Percentiles rank a stretch among this genome's conserved stretches.
phyloP scores from a whole-genome alignment of 2,113 vertebrate species.

The Syrmaticus mikado region DNA sequence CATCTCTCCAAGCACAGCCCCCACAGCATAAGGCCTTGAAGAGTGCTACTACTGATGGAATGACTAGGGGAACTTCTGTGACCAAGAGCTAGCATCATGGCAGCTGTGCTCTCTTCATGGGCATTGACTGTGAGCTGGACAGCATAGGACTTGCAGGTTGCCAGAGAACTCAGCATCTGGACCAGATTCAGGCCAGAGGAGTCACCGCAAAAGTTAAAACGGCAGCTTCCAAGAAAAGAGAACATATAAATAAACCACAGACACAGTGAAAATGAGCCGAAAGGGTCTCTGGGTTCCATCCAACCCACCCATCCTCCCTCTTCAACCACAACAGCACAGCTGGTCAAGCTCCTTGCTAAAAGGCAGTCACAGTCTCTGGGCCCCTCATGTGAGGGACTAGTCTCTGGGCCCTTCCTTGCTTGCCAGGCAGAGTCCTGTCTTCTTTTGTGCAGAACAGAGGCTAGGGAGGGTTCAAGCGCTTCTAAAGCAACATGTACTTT shows the following conservation, averaged over 20 bases:
- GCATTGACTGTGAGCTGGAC: background rate
- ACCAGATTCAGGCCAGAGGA: conserved; percentile 44
- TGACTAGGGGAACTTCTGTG: background rate
- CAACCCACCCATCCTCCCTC: conserved; percentile 52
- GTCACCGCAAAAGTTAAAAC: conserved; percentile 46
- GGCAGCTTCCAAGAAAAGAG: conserved; percentile 57
- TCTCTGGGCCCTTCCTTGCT: conserved; percentile 30
- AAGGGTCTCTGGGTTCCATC: conserved; percentile 61
- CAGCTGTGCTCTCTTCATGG: conserved; percentile 54
- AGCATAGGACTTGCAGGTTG: conserved; percentile 22
- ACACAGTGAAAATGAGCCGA: conserved; percentile 59
- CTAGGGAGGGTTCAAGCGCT: background rate
- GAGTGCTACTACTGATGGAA: conserved; percentile 49
- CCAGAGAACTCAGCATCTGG: conserved; percentile 45
- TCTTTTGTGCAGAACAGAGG: conserved; percentile 47
- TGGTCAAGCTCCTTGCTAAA: conserved; percentile 37
- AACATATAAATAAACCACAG: conserved; percentile 75
- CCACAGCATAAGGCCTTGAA: conserved; percentile 49
- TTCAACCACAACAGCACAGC: conserved; percentile 46
- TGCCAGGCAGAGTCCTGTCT: conserved; percentile 39
- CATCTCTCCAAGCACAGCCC: conserved; percentile 12
- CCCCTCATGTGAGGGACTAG: background rate
- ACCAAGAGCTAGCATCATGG: conserved; percentile 11
- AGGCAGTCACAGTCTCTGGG: conserved; percentile 45
- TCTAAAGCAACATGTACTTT: conserved; percentile 51